A percentile compares a stretch with the other conserved stretches of the same genome.
phyloP scores from a whole-genome alignment of 2,797 vertebrate species.

The Anas georgica region DNA sequence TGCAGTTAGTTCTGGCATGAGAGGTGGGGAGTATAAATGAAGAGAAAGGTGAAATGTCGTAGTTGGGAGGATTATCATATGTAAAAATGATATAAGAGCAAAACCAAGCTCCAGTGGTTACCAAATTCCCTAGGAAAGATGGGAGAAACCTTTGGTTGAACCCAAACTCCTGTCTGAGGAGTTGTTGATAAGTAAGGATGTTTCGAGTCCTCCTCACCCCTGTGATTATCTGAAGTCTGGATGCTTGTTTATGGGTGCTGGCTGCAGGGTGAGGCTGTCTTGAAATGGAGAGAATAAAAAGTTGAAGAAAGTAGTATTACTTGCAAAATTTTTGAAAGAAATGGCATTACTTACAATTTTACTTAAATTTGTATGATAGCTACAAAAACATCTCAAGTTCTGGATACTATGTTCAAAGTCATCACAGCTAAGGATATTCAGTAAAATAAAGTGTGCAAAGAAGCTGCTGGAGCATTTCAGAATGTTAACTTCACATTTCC shows the following conservation, averaged over 20 bases:
- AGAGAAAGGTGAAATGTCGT: not conserved
- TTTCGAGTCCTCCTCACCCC: not conserved
- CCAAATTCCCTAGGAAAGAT: not conserved
- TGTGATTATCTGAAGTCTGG: not conserved
- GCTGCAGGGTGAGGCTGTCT: not conserved
- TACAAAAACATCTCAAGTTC: not conserved
- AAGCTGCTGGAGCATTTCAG: not conserved
- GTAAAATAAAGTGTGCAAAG: not conserved
- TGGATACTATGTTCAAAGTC: not conserved
- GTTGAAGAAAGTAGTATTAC: not conserved
- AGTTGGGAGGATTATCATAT: accelerated
- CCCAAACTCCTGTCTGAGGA: not conserved
- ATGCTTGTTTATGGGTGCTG: not conserved
- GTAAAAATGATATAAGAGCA: not conserved
- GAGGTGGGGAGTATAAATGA: not conserved
- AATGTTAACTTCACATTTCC: not conserved
- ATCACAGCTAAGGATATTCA: not conserved
- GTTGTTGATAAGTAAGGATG: not conserved
- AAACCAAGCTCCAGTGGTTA: not conserved
- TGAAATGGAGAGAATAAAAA: not conserved
- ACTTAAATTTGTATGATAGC: not conserved
- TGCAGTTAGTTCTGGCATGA: not conserved
- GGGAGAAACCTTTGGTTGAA: not conserved
- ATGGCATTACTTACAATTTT: not conserved
- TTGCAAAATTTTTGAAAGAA: not conserved